phyloP scores from a whole-genome alignment of 2,797 vertebrate species.

The Pyrrhura leucotis region DNA sequence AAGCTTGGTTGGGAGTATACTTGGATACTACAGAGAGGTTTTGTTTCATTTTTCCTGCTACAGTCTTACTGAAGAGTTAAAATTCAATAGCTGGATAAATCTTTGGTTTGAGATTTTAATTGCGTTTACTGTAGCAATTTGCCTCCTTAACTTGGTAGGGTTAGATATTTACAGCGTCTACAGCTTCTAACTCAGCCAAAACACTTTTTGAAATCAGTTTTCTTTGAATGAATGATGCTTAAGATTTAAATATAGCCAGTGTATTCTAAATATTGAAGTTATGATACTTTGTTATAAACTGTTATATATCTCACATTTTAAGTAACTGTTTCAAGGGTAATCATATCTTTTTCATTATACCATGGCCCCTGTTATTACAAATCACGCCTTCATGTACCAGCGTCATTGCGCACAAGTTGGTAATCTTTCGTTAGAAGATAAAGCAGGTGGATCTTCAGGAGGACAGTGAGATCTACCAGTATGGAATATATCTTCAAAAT shows the following conservation, averaged over 20 bases:
- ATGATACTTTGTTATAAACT: not conserved
- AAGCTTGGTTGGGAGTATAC: not conserved
- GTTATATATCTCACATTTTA: not conserved
- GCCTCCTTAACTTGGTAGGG: not conserved
- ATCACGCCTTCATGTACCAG: not conserved
- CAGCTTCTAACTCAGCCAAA: not conserved
- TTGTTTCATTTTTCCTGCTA: constrained; percentile 5
- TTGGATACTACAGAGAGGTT: not conserved
- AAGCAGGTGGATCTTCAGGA: not conserved
- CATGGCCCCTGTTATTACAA: not conserved
- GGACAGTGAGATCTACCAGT: not conserved
- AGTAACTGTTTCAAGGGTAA: not conserved
- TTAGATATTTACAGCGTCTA: not conserved
- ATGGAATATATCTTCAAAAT: not conserved
- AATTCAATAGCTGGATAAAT: not conserved
- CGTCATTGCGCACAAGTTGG: not conserved
- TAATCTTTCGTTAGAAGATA: not conserved
- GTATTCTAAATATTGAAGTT: not conserved
- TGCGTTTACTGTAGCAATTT: constrained; percentile 3
- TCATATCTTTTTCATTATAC: not conserved
- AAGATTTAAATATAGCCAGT: not conserved
- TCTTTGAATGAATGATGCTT: not conserved
- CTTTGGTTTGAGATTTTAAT: constrained; percentile 18
- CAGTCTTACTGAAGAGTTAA: not conserved
- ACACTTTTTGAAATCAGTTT: not conserved